Conservation (phyloP, 2,888 invertebrate genomes). For the Nesidiocoris tenuis region DNA sequence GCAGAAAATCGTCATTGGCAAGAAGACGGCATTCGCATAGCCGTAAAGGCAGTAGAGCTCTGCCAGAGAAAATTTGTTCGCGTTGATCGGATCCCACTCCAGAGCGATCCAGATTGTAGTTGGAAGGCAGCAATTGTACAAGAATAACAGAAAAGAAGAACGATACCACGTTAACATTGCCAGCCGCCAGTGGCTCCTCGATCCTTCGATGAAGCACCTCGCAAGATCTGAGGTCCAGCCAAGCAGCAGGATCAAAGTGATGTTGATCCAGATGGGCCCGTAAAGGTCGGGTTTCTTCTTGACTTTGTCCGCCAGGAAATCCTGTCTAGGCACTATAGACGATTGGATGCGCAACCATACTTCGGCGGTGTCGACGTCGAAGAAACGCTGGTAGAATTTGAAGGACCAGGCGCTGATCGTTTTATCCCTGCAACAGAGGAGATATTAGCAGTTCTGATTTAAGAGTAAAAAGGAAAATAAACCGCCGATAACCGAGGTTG, state of each 20-base stretch:
- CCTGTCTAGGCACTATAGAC: not conserved
- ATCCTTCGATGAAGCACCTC: not conserved
- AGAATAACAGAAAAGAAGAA: constrained; percentile 7
- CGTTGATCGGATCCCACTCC: constrained; percentile 6
- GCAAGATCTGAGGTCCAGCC: constrained; percentile 1
- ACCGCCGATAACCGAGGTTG: no score
- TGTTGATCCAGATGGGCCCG: constrained; percentile 25
- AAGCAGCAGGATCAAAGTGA: constrained; percentile 2
- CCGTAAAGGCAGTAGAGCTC: constrained; percentile 18
- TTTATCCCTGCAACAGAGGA: constrained; percentile 3
- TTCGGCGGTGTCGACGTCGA: constrained; percentile 14
- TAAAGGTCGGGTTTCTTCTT: constrained; percentile 12
- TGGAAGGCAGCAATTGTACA: constrained; percentile 26
- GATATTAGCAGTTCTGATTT: no score
- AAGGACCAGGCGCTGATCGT: not conserved
- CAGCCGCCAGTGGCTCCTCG: not conserved
- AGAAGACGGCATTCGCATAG: constrained; percentile 5
- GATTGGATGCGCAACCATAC: not conserved
- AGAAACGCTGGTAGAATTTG: constrained; percentile 1
- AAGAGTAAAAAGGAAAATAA: no score
- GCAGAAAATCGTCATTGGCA: not conserved
- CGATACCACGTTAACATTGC: not conserved
- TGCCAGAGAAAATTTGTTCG: constrained; percentile 1
- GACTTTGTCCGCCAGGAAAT: not conserved
- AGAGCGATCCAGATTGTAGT: constrained; percentile 9